Conservation (phyloP, 2,113 vertebrate genomes). For the Odocoileus hemionus region DNA sequence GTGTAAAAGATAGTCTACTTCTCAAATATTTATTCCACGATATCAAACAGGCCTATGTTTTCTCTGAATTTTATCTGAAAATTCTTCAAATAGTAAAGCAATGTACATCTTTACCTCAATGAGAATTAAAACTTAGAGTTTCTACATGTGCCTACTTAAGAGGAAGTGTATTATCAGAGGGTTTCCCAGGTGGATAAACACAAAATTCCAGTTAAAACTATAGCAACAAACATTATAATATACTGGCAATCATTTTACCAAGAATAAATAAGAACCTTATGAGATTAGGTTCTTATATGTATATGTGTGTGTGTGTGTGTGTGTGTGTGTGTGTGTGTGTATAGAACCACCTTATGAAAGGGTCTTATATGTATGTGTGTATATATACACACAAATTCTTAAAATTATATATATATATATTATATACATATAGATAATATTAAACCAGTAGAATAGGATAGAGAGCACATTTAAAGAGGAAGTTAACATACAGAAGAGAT, state of each 20-base stretch:
- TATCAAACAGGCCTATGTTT: neutral
- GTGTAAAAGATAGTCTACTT: neutral
- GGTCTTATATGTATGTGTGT: neutral
- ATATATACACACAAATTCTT: neutral
- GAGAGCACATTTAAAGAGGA: neutral
- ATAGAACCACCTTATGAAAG: neutral
- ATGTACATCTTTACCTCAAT: neutral
- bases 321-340: neutral
- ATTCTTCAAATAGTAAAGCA: neutral
- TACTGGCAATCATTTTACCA: neutral
- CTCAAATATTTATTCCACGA: neutral
- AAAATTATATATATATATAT: too few relatives aligned
- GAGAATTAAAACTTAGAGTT: neutral
- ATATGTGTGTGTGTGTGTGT: neutral
- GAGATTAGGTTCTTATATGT: neutral
- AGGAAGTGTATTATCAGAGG: neutral
- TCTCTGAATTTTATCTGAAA: conserved; percentile 21
- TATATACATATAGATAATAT: neutral
- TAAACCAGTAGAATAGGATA: neutral
- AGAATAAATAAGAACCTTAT: neutral
- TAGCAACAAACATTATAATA: neutral
- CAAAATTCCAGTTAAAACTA: neutral
- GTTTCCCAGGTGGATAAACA: neutral
- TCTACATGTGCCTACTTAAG: neutral
- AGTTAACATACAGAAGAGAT: neutral